A percentile compares a stretch with the other conserved stretches of the same genome.
Conservation (phyloP, 2,113 vertebrate genomes). For the Xenopus tropicalis region UCB_Xtro_10.0 CM004447.2:8027001-8027500, state of each 20-base stretch:
- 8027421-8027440: constrained; percentile 91
- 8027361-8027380: no score
- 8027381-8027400: constrained; percentile 63
- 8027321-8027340: no score
- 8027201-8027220: constrained; percentile 95
- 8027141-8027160: constrained; percentile 70
- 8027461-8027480: constrained; percentile 91
- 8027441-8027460: constrained; percentile 94
- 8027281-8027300: constrained; percentile 63
- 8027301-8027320: no score
- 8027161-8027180: constrained; percentile 98
- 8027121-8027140: no score
- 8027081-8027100: no score
- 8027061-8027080: no score
- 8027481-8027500: constrained; percentile 90
- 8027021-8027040: no score
- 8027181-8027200: constrained; percentile 98
- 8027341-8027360: no score
- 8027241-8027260: constrained; percentile 97
- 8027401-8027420: constrained; percentile 95
- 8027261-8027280: constrained; percentile 95
- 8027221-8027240: constrained; percentile 91
- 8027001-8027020: no score
- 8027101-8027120: no score
- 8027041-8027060: no score